phyloP scores from a whole-genome alignment of 2,888 invertebrate genomes.

The Loripinus fragilis region DNA sequence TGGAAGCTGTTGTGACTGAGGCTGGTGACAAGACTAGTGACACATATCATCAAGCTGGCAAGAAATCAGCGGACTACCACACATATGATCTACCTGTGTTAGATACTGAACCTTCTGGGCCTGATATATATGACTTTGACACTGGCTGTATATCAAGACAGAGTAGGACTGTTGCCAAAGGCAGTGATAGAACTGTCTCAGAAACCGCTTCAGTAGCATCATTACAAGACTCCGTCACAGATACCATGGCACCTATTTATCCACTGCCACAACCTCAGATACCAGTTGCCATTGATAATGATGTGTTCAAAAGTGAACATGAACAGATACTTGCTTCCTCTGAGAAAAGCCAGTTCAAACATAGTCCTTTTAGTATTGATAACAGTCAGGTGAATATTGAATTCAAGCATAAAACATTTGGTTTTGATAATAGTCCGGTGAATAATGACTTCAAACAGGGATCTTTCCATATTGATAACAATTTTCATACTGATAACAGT shows the following conservation, averaged over 20 bases:
- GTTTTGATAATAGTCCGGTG: too few species aligned
- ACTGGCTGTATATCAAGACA: constrained; percentile 5
- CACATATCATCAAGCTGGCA: too few species aligned
- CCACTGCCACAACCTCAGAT: neutral
- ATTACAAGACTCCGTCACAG: neutral
- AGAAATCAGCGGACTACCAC: neutral
- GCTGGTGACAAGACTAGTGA: neutral
- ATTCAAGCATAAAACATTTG: too few species aligned
- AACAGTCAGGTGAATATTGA: too few species aligned
- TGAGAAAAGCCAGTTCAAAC: too few species aligned
- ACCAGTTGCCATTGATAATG: neutral
- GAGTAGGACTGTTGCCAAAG: neutral
- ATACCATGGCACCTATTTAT: neutral
- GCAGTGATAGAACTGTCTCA: neutral
- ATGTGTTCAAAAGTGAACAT: neutral
- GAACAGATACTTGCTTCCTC: too few species aligned
- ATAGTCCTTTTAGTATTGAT: too few species aligned
- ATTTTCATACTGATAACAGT: too few species aligned
- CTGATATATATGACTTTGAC: constrained; percentile 12
- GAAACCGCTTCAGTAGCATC: neutral
- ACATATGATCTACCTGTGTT: neutral
- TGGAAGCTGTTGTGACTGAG: constrained; percentile 61
- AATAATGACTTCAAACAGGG: neutral
- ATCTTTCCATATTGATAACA: too few species aligned
- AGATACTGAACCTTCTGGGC: neutral